phyloP scores from a whole-genome alignment of 2,888 invertebrate species.

The Mythimna albipuncta region DNA sequence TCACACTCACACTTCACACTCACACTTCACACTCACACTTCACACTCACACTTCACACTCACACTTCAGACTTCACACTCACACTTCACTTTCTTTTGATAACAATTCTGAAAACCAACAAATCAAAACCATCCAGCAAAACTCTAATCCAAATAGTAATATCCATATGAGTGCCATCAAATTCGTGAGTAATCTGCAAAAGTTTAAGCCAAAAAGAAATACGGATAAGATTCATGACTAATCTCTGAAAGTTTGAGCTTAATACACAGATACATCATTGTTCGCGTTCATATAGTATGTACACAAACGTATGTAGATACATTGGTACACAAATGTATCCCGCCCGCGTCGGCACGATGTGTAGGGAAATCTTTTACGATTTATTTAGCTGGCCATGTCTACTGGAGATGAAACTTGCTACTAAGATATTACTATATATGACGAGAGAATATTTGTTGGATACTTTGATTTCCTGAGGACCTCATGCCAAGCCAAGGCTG shows the following conservation, averaged over 20 bases:
- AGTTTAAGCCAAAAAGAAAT: constrained; percentile 18
- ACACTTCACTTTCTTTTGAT: too few relatives aligned
- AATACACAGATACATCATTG: constrained; percentile 29
- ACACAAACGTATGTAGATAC: constrained; percentile 3
- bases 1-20: too few relatives aligned
- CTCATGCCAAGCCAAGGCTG: neutral
- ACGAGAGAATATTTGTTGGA: neutral
- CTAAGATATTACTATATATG: constrained; percentile 3
- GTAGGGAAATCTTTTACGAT: constrained; percentile 50
- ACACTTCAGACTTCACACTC: too few relatives aligned
- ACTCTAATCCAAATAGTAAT: neutral
- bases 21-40: too few relatives aligned
- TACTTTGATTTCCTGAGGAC: neutral
- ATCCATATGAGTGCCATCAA: neutral
- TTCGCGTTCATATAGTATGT: constrained; percentile 3
- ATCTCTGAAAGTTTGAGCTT: constrained; percentile 28
- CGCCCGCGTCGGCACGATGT: constrained; percentile 12
- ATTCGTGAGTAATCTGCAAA: constrained; percentile 15
- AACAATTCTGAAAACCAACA: neutral
- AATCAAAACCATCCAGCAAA: constrained; percentile 3
- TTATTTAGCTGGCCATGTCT: constrained; percentile 36
- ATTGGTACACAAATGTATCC: constrained; percentile 6
- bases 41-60: too few relatives aligned
- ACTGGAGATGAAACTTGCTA: constrained; percentile 17
- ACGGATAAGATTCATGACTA: constrained; percentile 8